These are phyloP conservation scores for Aspidiotus rigidus DNA, from an alignment of 2,888 invertebrate species.

Conservation along the genomic window DNA sequence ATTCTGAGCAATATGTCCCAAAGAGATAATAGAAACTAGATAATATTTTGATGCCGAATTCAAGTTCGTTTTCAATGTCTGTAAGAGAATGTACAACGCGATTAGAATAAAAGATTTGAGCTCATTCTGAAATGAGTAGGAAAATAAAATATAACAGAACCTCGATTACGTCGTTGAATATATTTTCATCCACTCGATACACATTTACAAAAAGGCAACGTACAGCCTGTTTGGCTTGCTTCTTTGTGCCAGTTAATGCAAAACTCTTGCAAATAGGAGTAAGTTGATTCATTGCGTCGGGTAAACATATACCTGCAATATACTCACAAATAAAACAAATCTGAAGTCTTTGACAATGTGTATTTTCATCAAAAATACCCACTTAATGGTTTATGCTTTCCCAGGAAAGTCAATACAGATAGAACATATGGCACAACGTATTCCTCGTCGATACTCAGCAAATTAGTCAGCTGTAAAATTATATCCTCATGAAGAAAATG, in stretches of 20 bases:
- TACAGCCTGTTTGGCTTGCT: slow-evolving; percentile 94
- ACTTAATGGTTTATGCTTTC: slow-evolving; percentile 75
- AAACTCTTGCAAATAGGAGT: slow-evolving; percentile 80
- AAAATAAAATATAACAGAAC: slow-evolving; percentile 38
- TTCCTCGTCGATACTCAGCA: slow-evolving; percentile 73
- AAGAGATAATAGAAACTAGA: slow-evolving; percentile 84
- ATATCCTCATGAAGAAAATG: slow-evolving; percentile 84
- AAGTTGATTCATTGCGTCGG: slow-evolving; percentile 64
- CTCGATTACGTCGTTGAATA: slow-evolving; percentile 76
- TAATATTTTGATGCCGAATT: slow-evolving; percentile 68
- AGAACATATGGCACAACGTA: slow-evolving; percentile 70
- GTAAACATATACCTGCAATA: slow-evolving; percentile 59
- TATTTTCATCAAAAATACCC: slow-evolving; percentile 42
- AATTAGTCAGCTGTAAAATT: slow-evolving; percentile 61
- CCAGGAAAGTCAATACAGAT: slow-evolving; percentile 75
- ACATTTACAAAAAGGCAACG: slow-evolving; percentile 83
- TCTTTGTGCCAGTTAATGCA: slow-evolving; percentile 79
- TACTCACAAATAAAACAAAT: not conserved
- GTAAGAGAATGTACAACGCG: slow-evolving; percentile 37
- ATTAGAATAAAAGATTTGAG: not conserved
- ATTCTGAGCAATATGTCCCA: slow-evolving; percentile 89
- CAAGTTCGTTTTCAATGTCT: slow-evolving; percentile 62
- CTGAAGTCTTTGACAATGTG: not conserved
- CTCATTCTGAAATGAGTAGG: not conserved
- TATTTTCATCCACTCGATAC: slow-evolving; percentile 51